Evolutionary conservation across 2,888 invertebrate genomes (phyloP), one percentile per base, ranked within the genome.

Genomic region (Myopa testacea): DNA sequence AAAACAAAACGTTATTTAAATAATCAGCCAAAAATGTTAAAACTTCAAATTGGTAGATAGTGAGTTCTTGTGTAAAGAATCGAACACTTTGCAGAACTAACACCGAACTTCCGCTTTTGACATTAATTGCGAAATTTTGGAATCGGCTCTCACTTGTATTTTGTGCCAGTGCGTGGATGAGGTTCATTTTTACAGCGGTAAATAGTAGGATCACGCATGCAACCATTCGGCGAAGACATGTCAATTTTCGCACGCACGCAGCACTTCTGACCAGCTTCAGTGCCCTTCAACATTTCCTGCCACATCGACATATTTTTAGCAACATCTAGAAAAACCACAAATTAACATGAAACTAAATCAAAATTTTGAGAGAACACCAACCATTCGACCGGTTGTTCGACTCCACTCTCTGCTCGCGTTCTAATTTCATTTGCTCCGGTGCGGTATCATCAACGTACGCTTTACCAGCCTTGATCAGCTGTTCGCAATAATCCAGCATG

Each of bases 391-490:
- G 92, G 88, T 96, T 96, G 76, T 90, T 92, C 63, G 98, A 98
- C 81, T 97, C 96, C 12, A 92, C 88, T 86, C 94, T 94, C 88
- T 96, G 95, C 84, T 99, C 98, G 16, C 99, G 91, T 89, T 99
- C 97, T 76, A 93, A 92, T 88, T 98, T 98, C 99, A 99, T 99
- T 79, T 92, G 91, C 85, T 98, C 96, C 0, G 97, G 94, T 5
- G 97, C 96, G 0, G 99, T 99, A 88, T 99, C 95, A 87, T 99
- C 99, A 0, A 96, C 98, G 87, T 96, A 99, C 0, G 99, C 99
- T 84, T 95, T 96, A n/a, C 95, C 94, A 63, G 95, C 93, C 82
- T 93, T 94, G 62, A 99, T 91, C 82, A 99, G 90, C 87, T 94
- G 93, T 86, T 96, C 97, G 87, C 99, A 99, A 85, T 94, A 94